Evolutionary conservation across 2,888 invertebrate species (phyloP).

Genomic region (Halictus quadricinctus): DNA sequence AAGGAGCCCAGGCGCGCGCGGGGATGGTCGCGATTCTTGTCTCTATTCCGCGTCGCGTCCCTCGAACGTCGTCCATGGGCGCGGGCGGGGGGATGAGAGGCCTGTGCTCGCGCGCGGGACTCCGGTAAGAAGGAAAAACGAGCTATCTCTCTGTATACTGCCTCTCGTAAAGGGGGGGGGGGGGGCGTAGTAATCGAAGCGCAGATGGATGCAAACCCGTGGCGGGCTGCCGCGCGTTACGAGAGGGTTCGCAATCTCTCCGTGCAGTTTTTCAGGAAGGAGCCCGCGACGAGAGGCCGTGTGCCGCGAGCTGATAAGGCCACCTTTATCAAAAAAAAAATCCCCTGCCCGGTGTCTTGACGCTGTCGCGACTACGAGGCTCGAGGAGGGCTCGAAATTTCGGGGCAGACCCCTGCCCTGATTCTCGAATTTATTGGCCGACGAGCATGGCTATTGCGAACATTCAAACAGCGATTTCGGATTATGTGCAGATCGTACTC

Average conservation of each 20-base stretch:
- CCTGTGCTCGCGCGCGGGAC: conserved; percentile 17
- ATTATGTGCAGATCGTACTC: not conserved
- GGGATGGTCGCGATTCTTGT: conserved; percentile 60
- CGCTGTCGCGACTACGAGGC: conserved; percentile 5
- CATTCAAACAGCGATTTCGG: conserved; percentile 33
- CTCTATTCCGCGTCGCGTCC: conserved; percentile 52
- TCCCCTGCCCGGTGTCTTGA: conserved; percentile 1
- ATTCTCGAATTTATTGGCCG: conserved; percentile 55
- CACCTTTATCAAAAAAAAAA: conserved; percentile 57
- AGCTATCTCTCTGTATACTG: conserved; percentile 55
- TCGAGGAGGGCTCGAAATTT: conserved; percentile 31
- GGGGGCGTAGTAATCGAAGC: conserved; percentile 63
- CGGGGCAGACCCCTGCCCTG: conserved; percentile 24
- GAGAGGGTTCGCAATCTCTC: conserved; percentile 52
- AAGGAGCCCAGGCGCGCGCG: conserved; percentile 13
- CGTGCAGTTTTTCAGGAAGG: conserved; percentile 55
- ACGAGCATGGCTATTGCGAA: conserved; percentile 43
- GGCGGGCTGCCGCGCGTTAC: conserved; percentile 55
- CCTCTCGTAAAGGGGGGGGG: conserved; percentile 56
- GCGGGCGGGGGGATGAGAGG: not conserved
- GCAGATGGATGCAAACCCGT: conserved; percentile 56
- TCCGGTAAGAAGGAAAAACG: conserved; percentile 64
- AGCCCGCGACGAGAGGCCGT: conserved; percentile 34
- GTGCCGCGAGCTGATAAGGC: conserved; percentile 57
- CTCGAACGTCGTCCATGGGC: conserved; percentile 6